These are phyloP conservation scores for Bhutanitis thaidina DNA, from an alignment of 2,888 invertebrate genomes.

Conservation along the genomic window DNA sequence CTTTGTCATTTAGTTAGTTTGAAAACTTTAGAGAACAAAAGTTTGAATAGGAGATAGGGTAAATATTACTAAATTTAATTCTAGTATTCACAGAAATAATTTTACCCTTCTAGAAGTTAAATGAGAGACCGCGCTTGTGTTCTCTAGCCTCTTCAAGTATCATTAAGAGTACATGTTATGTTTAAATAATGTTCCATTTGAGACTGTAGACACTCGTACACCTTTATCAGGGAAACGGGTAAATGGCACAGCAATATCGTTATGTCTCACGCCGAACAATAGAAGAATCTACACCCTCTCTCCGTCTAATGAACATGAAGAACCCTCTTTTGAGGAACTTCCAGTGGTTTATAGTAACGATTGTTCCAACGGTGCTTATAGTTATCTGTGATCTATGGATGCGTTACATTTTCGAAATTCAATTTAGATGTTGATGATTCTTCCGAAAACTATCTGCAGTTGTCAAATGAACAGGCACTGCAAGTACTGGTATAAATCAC, in stretches of 20 bases:
- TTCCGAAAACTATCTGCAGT: too few species aligned
- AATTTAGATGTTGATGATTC: constrained; percentile 21
- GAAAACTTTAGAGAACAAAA: too few species aligned
- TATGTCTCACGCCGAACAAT: constrained; percentile 55
- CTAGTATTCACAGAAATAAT: constrained; percentile 1
- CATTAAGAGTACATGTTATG: constrained; percentile 30
- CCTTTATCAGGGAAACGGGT: constrained; percentile 56
- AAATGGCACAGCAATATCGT: constrained; percentile 58
- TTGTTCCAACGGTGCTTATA: constrained; percentile 25
- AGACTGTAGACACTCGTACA: constrained; percentile 40
- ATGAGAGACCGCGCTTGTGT: constrained; percentile 10
- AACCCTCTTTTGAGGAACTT: constrained; percentile 36
- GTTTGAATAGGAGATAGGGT: too few species aligned
- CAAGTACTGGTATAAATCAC: too few species aligned
- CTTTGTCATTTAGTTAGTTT: too few species aligned
- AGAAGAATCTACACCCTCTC: constrained; percentile 39
- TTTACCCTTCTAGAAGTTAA: constrained; percentile 17
- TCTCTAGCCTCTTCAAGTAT: constrained; percentile 20
- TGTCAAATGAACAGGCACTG: too few species aligned
- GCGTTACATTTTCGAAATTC: constrained; percentile 26
- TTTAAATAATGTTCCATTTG: constrained; percentile 45
- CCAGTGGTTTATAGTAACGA: constrained; percentile 30
- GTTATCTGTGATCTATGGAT: constrained; percentile 13
- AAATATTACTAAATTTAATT: too few species aligned
- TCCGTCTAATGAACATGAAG: constrained; percentile 48